Conservation (phyloP, 2,113 vertebrate genomes). For the Channa argus region DNA sequence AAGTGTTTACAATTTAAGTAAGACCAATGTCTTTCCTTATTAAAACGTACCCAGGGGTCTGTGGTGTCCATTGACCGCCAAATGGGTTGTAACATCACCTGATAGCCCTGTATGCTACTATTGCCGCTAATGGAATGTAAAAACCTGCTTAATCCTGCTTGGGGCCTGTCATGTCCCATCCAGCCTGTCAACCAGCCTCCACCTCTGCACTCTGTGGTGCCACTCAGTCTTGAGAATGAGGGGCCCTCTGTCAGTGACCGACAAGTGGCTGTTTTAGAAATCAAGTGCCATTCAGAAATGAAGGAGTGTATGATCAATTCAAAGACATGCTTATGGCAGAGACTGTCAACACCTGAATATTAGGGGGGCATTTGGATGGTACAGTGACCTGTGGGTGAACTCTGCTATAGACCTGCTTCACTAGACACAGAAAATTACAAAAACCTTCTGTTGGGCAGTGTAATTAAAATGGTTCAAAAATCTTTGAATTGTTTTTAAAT, state of each 20-base stretch:
- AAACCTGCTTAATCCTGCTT: background rate
- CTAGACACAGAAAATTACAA: background rate
- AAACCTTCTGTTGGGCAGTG: background rate
- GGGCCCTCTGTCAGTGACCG: slow-evolving; percentile 25
- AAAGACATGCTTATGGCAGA: slow-evolving; percentile 49
- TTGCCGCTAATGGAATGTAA: slow-evolving; percentile 29
- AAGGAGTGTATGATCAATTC: slow-evolving; percentile 38
- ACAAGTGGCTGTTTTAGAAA: slow-evolving; percentile 58
- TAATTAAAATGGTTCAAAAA: too few relatives aligned
- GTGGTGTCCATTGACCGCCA: background rate
- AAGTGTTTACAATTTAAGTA: too few relatives aligned
- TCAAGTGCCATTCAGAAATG: slow-evolving; percentile 41
- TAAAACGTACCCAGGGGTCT: too few relatives aligned
- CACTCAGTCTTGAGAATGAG: slow-evolving; percentile 54
- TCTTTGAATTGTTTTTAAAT: too few relatives aligned
- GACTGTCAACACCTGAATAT: slow-evolving; percentile 70
- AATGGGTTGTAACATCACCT: background rate
- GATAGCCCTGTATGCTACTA: background rate
- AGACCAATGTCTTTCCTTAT: too few relatives aligned
- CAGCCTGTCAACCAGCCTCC: background rate
- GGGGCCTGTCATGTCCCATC: background rate
- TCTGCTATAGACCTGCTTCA: slow-evolving; percentile 6
- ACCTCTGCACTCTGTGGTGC: slow-evolving; percentile 12
- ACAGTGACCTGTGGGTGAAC: slow-evolving; percentile 42
- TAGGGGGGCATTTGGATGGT: slow-evolving; percentile 26